These are phyloP conservation scores for Sorex maritimensis DNA, from an alignment of 2,797 vertebrate genomes.

Conservation along the genomic window DNA sequence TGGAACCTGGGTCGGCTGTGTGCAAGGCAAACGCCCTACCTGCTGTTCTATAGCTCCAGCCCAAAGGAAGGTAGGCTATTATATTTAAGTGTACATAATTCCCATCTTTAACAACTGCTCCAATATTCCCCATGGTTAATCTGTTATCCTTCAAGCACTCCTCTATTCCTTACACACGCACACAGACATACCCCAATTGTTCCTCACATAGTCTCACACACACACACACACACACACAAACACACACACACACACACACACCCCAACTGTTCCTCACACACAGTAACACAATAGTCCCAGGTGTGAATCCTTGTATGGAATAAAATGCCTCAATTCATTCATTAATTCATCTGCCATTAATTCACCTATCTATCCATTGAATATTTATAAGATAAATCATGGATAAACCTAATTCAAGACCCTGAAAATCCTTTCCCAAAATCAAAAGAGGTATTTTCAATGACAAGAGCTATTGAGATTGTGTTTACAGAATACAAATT, in stretches of 20 bases:
- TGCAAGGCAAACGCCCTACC: too few species aligned
- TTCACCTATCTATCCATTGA: background rate
- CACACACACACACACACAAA: too few species aligned
- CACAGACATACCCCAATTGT: too few species aligned
- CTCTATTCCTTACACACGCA: background rate
- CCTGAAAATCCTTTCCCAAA: background rate
- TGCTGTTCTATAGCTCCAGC: too few species aligned
- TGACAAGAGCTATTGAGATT: background rate
- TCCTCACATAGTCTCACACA: too few species aligned
- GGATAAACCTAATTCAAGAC: conserved; percentile 18
- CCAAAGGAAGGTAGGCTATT: background rate
- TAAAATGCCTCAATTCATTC: background rate
- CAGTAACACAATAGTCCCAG: background rate
- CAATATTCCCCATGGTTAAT: background rate
- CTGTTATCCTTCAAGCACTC: background rate
- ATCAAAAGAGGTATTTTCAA: background rate
- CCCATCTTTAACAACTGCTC: conserved; percentile 23
- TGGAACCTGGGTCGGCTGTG: too few species aligned
- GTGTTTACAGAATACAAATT: background rate
- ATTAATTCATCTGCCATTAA: background rate
- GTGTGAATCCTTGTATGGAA: background rate
- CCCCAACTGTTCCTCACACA: too few species aligned
- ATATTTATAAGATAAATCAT: conserved; percentile 29
- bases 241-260: too few species aligned
- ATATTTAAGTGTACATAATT: background rate